phyloP scores from a whole-genome alignment of 2,113 vertebrate genomes.

The Prunella fulvescens region DNA sequence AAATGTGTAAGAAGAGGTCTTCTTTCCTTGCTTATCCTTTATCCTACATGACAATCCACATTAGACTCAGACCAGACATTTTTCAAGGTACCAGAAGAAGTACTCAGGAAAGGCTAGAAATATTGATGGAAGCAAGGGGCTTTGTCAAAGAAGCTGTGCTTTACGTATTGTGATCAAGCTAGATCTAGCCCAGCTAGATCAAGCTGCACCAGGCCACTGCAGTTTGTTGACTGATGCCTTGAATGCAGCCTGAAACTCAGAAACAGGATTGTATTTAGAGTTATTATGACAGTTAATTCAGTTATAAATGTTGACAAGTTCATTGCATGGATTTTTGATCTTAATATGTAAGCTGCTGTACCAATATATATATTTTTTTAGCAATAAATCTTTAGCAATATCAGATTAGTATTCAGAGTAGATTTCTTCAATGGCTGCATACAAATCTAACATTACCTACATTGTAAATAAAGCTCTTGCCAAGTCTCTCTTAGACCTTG shows the following conservation, averaged over 20 bases:
- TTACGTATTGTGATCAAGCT: neutral
- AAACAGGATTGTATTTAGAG: neutral
- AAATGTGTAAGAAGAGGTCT: neutral
- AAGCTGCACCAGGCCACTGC: neutral
- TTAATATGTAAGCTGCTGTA: neutral
- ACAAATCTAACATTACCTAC: neutral
- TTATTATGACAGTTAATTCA: neutral
- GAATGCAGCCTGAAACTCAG: neutral
- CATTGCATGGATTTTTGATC: neutral
- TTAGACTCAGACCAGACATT: neutral
- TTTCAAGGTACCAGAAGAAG: neutral
- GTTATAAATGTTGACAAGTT: neutral
- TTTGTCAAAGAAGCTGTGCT: neutral
- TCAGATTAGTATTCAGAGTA: neutral
- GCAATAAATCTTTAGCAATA: neutral
- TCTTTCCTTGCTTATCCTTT: neutral
- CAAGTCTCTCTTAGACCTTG: neutral
- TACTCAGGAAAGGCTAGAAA: neutral
- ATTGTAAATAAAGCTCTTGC: neutral
- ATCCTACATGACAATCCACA: neutral
- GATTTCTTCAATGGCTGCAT: neutral
- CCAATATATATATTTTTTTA: neutral
- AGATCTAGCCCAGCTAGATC: neutral
- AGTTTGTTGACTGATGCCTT: neutral
- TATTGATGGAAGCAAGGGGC: neutral